phyloP scores from a whole-genome alignment of 1,140 invertebrate species.

The Danaus melanippus region DNA sequence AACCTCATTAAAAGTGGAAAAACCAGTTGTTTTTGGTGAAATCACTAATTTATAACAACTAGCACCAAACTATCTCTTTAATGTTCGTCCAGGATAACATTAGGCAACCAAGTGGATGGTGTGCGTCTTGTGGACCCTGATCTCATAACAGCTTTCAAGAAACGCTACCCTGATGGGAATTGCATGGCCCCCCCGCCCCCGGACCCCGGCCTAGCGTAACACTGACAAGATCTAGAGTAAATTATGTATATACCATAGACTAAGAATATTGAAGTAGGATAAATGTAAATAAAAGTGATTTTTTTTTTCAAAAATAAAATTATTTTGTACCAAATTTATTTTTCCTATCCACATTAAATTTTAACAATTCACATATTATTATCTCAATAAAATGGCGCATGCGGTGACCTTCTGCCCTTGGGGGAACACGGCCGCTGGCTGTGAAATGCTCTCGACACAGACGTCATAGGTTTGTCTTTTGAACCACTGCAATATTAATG shows the following conservation, averaged over 20 bases:
- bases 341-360: too few species aligned
- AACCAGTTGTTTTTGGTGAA: too few species aligned
- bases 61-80: too few species aligned
- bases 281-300: slow-evolving; percentile 21
- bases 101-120: slow-evolving; percentile 97
- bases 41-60: too few species aligned
- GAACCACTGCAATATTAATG: not conserved
- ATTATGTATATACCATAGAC: not conserved
- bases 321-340: slow-evolving; percentile 8
- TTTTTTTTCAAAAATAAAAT: slow-evolving; percentile 8
- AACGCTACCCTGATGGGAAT: slow-evolving; percentile 94
- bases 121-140: slow-evolving; percentile 94
- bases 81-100: slow-evolving; percentile 81
- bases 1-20: too few species aligned
- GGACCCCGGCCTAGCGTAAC: slow-evolving; percentile 42
- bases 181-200: slow-evolving; percentile 78
- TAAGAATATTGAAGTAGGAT: not conserved
- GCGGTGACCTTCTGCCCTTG: slow-evolving; percentile 29
- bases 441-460: slow-evolving; percentile 11
- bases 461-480: slow-evolving; percentile 15
- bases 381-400: slow-evolving; percentile 21
- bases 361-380: too few species aligned
- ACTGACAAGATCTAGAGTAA: slow-evolving; percentile 3
- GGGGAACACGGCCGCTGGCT: slow-evolving; percentile 31
- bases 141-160: slow-evolving; percentile 89